Conservation (phyloP, 2,888 invertebrate genomes). For the Chalcosyrphus nemorum region DNA sequence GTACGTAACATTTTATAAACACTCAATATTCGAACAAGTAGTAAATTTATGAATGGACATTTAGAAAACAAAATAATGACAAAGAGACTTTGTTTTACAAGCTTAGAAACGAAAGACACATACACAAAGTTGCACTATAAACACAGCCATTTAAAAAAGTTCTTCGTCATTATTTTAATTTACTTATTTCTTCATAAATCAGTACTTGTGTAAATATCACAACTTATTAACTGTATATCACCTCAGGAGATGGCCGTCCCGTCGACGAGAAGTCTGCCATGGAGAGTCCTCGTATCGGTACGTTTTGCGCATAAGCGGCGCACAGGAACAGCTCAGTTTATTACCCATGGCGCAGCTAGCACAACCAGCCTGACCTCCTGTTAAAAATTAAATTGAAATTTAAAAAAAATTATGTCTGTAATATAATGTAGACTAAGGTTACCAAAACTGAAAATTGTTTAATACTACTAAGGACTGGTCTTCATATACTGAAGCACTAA, state of each 20-base stretch:
- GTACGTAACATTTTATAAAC: not conserved
- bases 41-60: not conserved
- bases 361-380: constrained; percentile 82
- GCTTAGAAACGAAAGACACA: not conserved
- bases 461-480: too few species aligned
- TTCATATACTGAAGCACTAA: too few species aligned
- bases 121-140: not conserved
- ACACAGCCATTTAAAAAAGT: not conserved
- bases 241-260: constrained; percentile 95
- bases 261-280: constrained; percentile 93
- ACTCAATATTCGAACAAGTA: not conserved
- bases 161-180: not conserved
- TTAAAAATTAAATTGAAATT: too few species aligned
- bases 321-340: constrained; percentile 98
- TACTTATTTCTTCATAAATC: not conserved
- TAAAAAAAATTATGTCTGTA: too few species aligned
- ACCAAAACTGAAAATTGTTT: too few species aligned
- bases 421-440: too few species aligned
- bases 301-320: constrained; percentile 97
- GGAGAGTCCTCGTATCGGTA: constrained; percentile 98
- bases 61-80: not conserved
- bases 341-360: constrained; percentile 93
- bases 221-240: constrained; percentile 78
- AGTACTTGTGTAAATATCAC: not conserved
- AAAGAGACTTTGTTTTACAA: not conserved